Conservation (phyloP, 2,797 vertebrate species). For the Gymnocypris eckloni region DNA sequence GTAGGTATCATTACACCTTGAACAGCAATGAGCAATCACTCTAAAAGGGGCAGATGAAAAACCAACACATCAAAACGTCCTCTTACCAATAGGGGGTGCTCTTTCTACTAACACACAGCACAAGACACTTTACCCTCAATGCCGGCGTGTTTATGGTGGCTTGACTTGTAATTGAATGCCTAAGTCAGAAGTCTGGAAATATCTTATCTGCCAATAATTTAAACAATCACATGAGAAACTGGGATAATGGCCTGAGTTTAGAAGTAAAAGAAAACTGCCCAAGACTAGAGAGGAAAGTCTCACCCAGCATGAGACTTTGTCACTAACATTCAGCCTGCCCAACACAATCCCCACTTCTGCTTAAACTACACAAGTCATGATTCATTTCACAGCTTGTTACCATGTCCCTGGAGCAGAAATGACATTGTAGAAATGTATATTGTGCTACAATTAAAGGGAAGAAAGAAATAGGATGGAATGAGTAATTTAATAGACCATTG, state of each 20-base stretch:
- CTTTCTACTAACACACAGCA: conserved; percentile 62
- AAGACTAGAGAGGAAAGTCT: conserved; percentile 37
- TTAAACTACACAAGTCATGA: conserved; percentile 63
- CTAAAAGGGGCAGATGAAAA: conserved; percentile 18
- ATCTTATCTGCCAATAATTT: background rate
- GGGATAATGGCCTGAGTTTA: conserved; percentile 19
- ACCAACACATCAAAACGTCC: background rate
- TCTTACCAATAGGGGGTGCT: conserved; percentile 74
- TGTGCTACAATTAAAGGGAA: conserved; percentile 51
- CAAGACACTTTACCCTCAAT: background rate
- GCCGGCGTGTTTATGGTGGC: background rate
- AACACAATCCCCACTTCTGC: conserved; percentile 45
- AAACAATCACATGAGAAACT: background rate
- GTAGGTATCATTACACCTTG: background rate
- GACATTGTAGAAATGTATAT: conserved; percentile 64
- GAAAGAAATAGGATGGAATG: conserved; percentile 49
- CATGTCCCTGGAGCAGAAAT: conserved; percentile 60
- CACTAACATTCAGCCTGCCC: conserved; percentile 42
- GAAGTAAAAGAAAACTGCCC: conserved; percentile 28
- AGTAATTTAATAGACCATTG: conserved; percentile 59
- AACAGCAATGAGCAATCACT: background rate
- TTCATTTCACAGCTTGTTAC: conserved; percentile 62
- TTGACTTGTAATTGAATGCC: background rate
- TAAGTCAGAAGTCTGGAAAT: background rate
- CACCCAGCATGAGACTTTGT: conserved; percentile 47